Percentiles rank a stretch among this genome's conserved stretches.
Evolutionary conservation across 2,797 vertebrate species (phyloP).

Genomic region (Strix occidentalis): DNA sequence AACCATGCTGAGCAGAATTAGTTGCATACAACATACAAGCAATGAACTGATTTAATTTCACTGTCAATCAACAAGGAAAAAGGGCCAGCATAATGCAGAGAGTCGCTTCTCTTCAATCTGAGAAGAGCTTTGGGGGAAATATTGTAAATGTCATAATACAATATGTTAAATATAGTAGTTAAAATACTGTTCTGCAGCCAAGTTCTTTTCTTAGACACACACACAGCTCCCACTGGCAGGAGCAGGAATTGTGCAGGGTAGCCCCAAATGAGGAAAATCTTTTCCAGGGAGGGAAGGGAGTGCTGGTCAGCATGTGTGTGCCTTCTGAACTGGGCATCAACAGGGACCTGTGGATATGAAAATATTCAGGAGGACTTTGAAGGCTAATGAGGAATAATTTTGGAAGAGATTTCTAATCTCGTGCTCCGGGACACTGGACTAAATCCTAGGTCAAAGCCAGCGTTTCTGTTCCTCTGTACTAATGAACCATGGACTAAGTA

Average conservation of each 20-base stretch:
- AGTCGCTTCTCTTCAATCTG: slow-evolving; percentile 57
- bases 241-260: not conserved
- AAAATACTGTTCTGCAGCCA: slow-evolving; percentile 67
- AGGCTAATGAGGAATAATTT: not conserved
- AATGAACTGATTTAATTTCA: slow-evolving; percentile 63
- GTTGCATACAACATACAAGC: slow-evolving; percentile 29
- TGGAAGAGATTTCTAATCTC: not conserved
- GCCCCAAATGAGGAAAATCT: not conserved
- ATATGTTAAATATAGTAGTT: slow-evolving; percentile 72
- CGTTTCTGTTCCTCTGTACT: not conserved
- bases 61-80: slow-evolving; percentile 68
- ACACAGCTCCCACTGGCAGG: slow-evolving; percentile 43
- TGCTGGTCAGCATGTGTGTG: not conserved
- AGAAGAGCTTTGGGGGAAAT: slow-evolving; percentile 72
- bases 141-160: slow-evolving; percentile 75
- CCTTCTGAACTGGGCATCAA: not conserved
- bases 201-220: slow-evolving; percentile 32
- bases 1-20: slow-evolving; percentile 55
- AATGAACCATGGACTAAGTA: not conserved
- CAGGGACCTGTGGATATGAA: not conserved
- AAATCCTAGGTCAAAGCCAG: not conserved
- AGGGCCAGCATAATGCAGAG: slow-evolving; percentile 61
- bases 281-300: not conserved
- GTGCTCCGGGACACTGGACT: not conserved
- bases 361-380: not conserved